Evolutionary conservation across 2,113 vertebrate genomes (phyloP).

Genomic region (Chlamydotis undulata): DNA sequence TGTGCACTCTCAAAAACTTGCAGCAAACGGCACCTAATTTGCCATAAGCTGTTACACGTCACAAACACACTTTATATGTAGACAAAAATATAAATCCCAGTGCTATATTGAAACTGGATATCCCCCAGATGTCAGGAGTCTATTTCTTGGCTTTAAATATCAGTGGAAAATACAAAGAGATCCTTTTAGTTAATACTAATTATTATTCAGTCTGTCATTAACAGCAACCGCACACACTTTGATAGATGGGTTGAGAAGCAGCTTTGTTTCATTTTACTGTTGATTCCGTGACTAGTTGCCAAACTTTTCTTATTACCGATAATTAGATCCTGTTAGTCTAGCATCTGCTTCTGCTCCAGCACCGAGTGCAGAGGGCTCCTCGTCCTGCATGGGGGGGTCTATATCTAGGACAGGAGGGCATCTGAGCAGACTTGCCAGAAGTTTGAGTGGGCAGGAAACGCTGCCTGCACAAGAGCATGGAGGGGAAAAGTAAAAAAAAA

Average conservation of each 20-base stretch:
- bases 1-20: rapidly evolving
- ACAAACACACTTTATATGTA: not conserved
- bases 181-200: not conserved
- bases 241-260: not conserved
- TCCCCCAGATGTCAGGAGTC: not conserved
- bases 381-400: rapidly evolving
- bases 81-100: not conserved
- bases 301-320: conserved; percentile 29
- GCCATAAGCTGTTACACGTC: not conserved
- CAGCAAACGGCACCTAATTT: not conserved
- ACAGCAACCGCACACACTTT: not conserved
- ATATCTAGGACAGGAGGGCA: not conserved
- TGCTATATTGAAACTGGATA: not conserved
- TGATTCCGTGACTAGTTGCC: conserved; percentile 18
- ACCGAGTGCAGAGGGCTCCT: not conserved
- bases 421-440: not conserved
- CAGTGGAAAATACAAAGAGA: not conserved
- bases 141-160: not conserved
- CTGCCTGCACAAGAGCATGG: not conserved
- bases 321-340: conserved; percentile 9
- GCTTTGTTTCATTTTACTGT: not conserved
- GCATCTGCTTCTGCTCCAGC: conserved; percentile 6
- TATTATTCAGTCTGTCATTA: conserved; percentile 34
- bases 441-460: not conserved
- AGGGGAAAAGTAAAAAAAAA: rapidly evolving